Percentiles rank a stretch among this genome's conserved stretches.
Conservation (phyloP, 2,888 invertebrate species). For the Aromia moschata region DNA sequence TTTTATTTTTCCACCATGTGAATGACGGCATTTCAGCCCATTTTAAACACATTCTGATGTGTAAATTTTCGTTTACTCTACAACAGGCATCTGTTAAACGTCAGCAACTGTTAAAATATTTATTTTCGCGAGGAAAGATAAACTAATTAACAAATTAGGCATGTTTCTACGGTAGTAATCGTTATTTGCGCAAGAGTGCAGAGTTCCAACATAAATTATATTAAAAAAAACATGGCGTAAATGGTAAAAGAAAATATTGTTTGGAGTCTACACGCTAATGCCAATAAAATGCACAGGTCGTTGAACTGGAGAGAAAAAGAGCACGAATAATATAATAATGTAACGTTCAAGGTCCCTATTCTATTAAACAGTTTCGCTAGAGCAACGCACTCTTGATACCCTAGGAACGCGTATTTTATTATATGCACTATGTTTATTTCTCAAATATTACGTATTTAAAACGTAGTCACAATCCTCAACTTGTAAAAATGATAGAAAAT, state of each 20-base stretch:
- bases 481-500: too few species aligned
- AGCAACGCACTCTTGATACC: neutral
- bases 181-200: too few species aligned
- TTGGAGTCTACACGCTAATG: too few species aligned
- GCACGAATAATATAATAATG: neutral
- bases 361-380: neutral
- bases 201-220: too few species aligned
- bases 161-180: neutral
- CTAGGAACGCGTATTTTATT: too few species aligned
- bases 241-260: too few species aligned
- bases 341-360: neutral
- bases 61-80: constrained; percentile 5
- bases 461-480: too few species aligned
- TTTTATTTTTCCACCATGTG: too few species aligned
- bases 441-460: too few species aligned
- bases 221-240: too few species aligned
- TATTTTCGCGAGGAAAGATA: constrained; percentile 8
- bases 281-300: too few species aligned
- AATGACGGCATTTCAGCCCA: neutral
- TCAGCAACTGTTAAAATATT: constrained; percentile 14
- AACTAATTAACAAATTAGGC: constrained; percentile 9
- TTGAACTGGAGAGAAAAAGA: neutral
- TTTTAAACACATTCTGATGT: constrained; percentile 9
- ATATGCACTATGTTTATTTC: too few species aligned
- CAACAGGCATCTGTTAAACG: constrained; percentile 9